Percentiles rank a stretch among this genome's conserved stretches.
Conservation (phyloP, 1,140 invertebrate genomes). For the Mercenaria mercenaria region DNA sequence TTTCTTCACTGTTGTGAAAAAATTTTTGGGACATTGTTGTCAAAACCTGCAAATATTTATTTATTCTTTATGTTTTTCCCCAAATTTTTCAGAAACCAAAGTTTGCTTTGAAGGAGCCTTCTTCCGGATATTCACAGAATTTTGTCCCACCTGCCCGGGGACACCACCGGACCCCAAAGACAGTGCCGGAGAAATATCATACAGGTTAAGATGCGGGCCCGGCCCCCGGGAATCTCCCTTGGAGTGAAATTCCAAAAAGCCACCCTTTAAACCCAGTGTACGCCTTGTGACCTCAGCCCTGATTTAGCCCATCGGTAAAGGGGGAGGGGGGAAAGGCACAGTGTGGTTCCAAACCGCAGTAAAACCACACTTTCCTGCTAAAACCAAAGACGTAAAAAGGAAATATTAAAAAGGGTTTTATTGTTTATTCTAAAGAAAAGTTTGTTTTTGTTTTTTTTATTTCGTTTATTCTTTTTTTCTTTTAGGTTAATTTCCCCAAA, state of each 20-base stretch:
- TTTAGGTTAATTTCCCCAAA: too few relatives aligned
- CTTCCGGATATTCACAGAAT: slow-evolving; percentile 74
- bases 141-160: slow-evolving; percentile 76
- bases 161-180: slow-evolving; percentile 69
- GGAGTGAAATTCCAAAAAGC: slow-evolving; percentile 71
- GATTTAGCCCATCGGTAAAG: slow-evolving; percentile 84
- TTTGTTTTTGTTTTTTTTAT: neutral
- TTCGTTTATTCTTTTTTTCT: too few relatives aligned
- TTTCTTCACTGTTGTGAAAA: too few relatives aligned
- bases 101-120: slow-evolving; percentile 74
- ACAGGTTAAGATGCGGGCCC: slow-evolving; percentile 77
- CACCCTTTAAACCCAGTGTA: slow-evolving; percentile 67
- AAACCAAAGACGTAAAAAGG: slow-evolving; percentile 79
- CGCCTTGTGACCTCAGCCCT: slow-evolving; percentile 88
- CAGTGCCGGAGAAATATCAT: slow-evolving; percentile 56
- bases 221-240: slow-evolving; percentile 76
- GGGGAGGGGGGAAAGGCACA: slow-evolving; percentile 81
- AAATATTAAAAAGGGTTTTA: slow-evolving; percentile 5
- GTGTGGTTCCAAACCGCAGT: slow-evolving; percentile 77
- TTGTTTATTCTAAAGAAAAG: neutral
- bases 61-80: too few relatives aligned
- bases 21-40: too few relatives aligned
- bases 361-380: slow-evolving; percentile 86
- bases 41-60: too few relatives aligned
- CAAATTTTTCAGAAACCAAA: slow-evolving; percentile 69